Conservation (phyloP, 2,797 vertebrate species). For the Semotilus atromaculatus region DNA sequence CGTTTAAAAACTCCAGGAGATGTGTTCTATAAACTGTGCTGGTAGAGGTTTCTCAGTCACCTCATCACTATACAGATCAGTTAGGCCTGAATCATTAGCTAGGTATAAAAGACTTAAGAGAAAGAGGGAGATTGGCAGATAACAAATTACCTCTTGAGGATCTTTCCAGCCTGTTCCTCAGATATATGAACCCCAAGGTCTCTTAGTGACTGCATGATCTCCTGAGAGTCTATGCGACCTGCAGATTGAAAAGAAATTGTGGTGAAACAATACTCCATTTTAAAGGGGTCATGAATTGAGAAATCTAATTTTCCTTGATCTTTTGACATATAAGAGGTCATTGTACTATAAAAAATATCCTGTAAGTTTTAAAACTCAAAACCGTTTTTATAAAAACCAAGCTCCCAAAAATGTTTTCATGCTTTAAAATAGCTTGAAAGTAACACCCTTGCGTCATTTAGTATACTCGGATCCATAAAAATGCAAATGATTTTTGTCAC, state of each 20-base stretch:
- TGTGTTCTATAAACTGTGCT: neutral
- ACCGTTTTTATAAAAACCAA: too few species aligned
- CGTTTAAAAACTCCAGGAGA: neutral
- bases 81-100: neutral
- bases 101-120: neutral
- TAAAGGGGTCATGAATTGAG: neutral
- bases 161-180: conserved; percentile 94
- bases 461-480: too few species aligned
- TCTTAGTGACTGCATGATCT: conserved; percentile 95
- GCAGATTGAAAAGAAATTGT: conserved; percentile 15
- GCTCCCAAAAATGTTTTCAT: too few species aligned
- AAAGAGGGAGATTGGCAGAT: neutral
- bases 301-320: neutral
- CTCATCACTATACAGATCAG: neutral
- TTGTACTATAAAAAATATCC: neutral
- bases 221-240: conserved; percentile 93
- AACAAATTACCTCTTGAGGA: conserved; percentile 87
- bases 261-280: neutral
- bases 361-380: neutral
- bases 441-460: too few species aligned
- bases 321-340: neutral
- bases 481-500: too few species aligned
- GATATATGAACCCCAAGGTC: conserved; percentile 96
- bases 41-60: neutral
- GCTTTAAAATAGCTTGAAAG: too few species aligned